These are phyloP conservation scores for Onchidella celtica DNA, from an alignment of 2,888 invertebrate genomes.

Conservation along the genomic window DNA sequence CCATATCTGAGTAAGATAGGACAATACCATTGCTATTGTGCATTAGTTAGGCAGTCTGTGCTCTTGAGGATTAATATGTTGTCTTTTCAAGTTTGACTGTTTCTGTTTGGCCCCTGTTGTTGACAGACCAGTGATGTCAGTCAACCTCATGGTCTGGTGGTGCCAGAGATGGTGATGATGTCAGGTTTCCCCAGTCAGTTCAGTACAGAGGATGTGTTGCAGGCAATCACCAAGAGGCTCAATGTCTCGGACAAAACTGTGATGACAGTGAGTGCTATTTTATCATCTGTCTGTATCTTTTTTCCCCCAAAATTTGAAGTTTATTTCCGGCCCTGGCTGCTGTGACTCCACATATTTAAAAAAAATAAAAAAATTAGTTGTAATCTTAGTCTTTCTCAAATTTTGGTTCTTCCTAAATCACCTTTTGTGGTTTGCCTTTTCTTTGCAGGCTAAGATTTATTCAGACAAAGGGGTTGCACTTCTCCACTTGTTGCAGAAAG, in stretches of 20 bases:
- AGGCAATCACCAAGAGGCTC: not conserved
- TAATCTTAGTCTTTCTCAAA: not conserved
- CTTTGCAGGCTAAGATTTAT: conserved; percentile 72
- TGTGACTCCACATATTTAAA: no score
- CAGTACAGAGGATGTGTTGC: conserved; percentile 16
- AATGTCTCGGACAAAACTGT: conserved; percentile 41
- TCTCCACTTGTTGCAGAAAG: conserved; percentile 61
- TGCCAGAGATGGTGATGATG: conserved; percentile 75
- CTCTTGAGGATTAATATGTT: no score
- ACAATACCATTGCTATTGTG: no score
- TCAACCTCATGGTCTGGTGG: conserved; percentile 71
- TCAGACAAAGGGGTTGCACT: conserved; percentile 76
- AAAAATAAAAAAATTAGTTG: no score
- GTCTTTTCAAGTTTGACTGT: no score
- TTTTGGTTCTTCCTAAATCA: not conserved
- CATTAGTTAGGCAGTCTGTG: no score
- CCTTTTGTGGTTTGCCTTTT: conserved; percentile 8
- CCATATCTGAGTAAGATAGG: no score
- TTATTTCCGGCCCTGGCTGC: no score
- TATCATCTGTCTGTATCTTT: not conserved
- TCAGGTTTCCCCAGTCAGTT: conserved; percentile 73
- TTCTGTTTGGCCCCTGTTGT: no score
- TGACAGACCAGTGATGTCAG: conserved; percentile 79
- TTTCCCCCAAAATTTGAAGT: no score
- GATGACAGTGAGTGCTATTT: conserved; percentile 1